phyloP scores from a whole-genome alignment of 2,113 vertebrate genomes.

The Psammodynastes pulverulentus region DNA sequence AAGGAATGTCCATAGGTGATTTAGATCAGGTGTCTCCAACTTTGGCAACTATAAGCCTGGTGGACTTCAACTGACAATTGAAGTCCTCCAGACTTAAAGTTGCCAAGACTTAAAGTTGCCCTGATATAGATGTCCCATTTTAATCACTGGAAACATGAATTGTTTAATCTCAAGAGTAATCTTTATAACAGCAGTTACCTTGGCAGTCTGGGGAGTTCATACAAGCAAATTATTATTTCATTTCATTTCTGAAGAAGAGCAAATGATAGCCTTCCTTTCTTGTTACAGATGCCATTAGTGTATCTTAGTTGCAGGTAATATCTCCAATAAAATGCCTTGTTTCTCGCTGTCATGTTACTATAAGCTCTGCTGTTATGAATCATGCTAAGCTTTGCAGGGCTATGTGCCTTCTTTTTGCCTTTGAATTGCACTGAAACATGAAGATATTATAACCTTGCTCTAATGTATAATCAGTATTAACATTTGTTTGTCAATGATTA shows the following conservation, averaged over 20 bases:
- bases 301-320: slow-evolving; percentile 11
- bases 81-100: no score
- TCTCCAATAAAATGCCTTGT: slow-evolving; percentile 12
- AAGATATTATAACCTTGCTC: slow-evolving; percentile 48
- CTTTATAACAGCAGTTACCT: background rate
- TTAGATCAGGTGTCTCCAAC: no score
- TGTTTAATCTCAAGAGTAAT: background rate
- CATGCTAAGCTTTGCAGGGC: slow-evolving; percentile 22
- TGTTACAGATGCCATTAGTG: background rate
- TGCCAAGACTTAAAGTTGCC: no score
- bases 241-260: background rate
- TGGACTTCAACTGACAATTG: no score
- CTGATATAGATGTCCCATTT: background rate
- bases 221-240: background rate
- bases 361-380: slow-evolving; percentile 22
- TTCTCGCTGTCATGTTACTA: slow-evolving; percentile 10
- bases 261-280: slow-evolving; percentile 24
- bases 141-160: background rate
- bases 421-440: slow-evolving; percentile 24
- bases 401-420: slow-evolving; percentile 16
- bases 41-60: no score
- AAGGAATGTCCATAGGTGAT: slow-evolving; percentile 1
- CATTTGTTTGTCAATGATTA: slow-evolving; percentile 63
- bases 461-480: slow-evolving; percentile 48
- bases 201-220: background rate